Conservation (phyloP, 92 coral and sea anemone genomes). For the Ricordea florida region DNA sequence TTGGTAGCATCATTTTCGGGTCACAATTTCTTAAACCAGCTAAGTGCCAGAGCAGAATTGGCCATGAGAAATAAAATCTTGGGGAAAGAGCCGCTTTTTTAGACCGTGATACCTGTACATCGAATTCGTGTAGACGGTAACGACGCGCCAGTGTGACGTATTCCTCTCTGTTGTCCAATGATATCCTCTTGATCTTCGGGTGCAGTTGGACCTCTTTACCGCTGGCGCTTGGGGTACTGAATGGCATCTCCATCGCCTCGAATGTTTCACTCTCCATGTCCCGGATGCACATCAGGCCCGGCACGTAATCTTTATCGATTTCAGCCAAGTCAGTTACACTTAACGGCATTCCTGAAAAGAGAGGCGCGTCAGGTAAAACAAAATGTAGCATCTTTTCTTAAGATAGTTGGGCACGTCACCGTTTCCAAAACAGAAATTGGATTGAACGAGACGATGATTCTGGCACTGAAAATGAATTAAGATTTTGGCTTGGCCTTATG, state of each 20-base stretch:
- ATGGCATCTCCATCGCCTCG: slow-evolving; percentile 99
- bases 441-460: too few species aligned
- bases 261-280: slow-evolving; percentile 92
- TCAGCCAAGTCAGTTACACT: slow-evolving; percentile 94
- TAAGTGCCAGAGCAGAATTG: too few species aligned
- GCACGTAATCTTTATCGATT: slow-evolving; percentile 98
- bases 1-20: too few species aligned
- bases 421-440: too few species aligned
- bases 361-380: background rate
- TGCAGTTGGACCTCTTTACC: slow-evolving; percentile 93
- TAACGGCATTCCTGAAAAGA: slow-evolving; percentile 63
- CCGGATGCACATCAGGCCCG: slow-evolving; percentile 97
- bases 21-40: too few species aligned
- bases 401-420: too few species aligned
- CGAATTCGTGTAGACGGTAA: slow-evolving; percentile 92
- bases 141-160: slow-evolving; percentile 88
- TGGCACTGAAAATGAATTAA: too few species aligned
- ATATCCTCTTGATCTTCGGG: slow-evolving; percentile 70
- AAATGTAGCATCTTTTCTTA: too few species aligned
- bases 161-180: slow-evolving; percentile 91
- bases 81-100: too few species aligned
- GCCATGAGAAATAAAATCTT: too few species aligned
- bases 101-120: slow-evolving; percentile 65
- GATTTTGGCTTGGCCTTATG: too few species aligned
- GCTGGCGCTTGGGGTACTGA: slow-evolving; percentile 99